Evolutionary conservation across 2,888 invertebrate species (phyloP).

Genomic region (Charanyca ferruginea): DNA sequence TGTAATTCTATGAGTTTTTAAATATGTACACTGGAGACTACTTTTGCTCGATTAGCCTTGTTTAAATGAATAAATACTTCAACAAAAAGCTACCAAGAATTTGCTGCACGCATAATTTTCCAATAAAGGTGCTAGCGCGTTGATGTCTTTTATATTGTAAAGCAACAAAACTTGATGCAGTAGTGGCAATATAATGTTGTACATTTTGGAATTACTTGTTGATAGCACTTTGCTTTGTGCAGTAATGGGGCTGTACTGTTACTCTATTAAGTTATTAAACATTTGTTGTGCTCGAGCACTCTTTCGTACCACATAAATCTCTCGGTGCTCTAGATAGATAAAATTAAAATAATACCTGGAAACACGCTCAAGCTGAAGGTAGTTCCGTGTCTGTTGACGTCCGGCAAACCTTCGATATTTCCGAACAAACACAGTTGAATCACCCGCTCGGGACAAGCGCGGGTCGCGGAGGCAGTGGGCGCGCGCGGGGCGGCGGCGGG

Average conservation of each 20-base stretch:
- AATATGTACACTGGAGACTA: constrained; percentile 17
- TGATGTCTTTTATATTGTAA: constrained; percentile 75
- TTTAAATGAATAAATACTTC: constrained; percentile 27
- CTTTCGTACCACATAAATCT: constrained; percentile 55
- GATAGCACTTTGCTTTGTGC: constrained; percentile 29
- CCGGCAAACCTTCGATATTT: constrained; percentile 90
- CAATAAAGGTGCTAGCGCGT: constrained; percentile 64
- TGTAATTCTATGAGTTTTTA: constrained; percentile 18
- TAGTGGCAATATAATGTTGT: constrained; percentile 24
- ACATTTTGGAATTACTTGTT: constrained; percentile 34
- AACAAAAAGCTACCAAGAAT: constrained; percentile 34
- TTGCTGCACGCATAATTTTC: constrained; percentile 31
- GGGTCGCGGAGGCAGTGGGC: constrained; percentile 47
- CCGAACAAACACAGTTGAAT: constrained; percentile 87
- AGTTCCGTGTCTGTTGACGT: constrained; percentile 88
- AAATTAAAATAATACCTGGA: constrained; percentile 85
- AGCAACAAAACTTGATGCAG: constrained; percentile 9
- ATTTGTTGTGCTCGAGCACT: constrained; percentile 23
- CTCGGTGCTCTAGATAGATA: constrained; percentile 73
- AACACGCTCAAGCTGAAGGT: constrained; percentile 86
- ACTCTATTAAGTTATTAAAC: constrained; percentile 28
- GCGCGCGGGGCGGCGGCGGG: constrained; percentile 40
- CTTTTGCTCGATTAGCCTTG: constrained; percentile 8
- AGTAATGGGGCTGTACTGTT: constrained; percentile 30
- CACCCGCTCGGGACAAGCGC: constrained; percentile 68